Evolutionary conservation across 2,888 invertebrate genomes (phyloP), one percentile per base, ranked within the genome.

Genomic region (Aphelenchoides bicaudatus): DNA sequence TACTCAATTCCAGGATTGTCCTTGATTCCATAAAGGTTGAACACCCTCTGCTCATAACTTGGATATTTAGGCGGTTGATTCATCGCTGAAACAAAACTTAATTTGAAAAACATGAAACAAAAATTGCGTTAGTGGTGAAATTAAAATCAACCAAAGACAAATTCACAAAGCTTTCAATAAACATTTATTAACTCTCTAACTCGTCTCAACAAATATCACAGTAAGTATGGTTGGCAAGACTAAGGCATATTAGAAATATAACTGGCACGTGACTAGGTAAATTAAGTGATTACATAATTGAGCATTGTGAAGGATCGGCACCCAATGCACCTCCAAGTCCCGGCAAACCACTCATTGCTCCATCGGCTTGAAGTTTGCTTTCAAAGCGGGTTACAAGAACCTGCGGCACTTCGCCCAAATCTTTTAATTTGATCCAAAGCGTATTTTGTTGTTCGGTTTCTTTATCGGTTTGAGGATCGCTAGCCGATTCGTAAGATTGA

Each of bases 1-100:
- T 64, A 64, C 30, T 54, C 54, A 25, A 64, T 50, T 6, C 53
- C 63, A 16, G 30, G 39, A 19, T 21, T 39, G 6, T 6, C 23
- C 13, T 29, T 21, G 23, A 43, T 16, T 23, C 39, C n/a, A 23
- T 29, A 43, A 2, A 58, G 52, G 27, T 39, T 27, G 16, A 39
- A 58, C 13, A 39, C 21, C 8, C 57, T 6, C 27, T 56, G 50
- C 10, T 38, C 38, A 5, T 37, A 57, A 3, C 38, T 23, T 5
- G 57, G 52, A 30, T 56, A 34, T 3, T 23, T 19, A 8, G 52
- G 52, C 16, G 52, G 52, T 10, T 6, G 21, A 21, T 21, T 30
- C 37, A 34, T 51, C n/a, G n/a, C n/a, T n/a, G n/a, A n/a, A n/a
- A n/a, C n/a, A n/a, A n/a, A n/a, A n/a, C n/a, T n/a, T n/a, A n/a